phyloP scores from a whole-genome alignment of 1,140 invertebrate species.

The Bombus cullumanus region DNA sequence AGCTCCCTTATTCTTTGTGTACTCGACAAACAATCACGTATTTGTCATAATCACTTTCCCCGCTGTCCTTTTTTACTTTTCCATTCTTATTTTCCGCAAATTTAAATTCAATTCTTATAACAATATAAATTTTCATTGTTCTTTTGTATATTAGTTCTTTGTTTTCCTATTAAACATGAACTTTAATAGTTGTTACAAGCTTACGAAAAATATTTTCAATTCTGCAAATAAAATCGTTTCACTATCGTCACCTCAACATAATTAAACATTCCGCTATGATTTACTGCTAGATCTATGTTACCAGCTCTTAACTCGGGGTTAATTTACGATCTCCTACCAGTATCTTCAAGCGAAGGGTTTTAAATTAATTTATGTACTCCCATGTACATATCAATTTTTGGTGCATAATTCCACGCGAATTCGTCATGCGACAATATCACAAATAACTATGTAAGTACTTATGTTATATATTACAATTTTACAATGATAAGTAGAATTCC shows the following conservation, averaged over 20 bases:
- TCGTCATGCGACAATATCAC: neutral
- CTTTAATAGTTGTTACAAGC: no score
- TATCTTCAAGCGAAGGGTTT: neutral
- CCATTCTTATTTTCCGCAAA: neutral
- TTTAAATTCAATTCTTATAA: neutral
- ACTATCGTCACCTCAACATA: neutral
- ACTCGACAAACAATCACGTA: slow-evolving; percentile 29
- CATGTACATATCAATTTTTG: neutral
- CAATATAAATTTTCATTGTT: neutral
- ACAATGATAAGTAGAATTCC: neutral
- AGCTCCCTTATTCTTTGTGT: slow-evolving; percentile 11
- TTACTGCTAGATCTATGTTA: slow-evolving; percentile 18
- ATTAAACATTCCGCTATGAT: slow-evolving; percentile 29
- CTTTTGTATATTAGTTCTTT: neutral
- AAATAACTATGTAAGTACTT: neutral
- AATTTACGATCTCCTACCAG: slow-evolving; percentile 10
- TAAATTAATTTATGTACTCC: slow-evolving; percentile 15
- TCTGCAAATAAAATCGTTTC: slow-evolving; percentile 6
- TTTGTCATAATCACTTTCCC: slow-evolving; percentile 20
- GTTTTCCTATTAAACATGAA: neutral
- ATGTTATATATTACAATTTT: neutral
- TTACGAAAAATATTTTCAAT: neutral
- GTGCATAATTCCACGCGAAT: no score
- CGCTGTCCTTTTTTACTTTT: neutral
- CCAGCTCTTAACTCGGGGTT: neutral